These are phyloP conservation scores for Dolichopus griseipennis DNA, from an alignment of 2,888 invertebrate species.

Conservation along the genomic window DNA sequence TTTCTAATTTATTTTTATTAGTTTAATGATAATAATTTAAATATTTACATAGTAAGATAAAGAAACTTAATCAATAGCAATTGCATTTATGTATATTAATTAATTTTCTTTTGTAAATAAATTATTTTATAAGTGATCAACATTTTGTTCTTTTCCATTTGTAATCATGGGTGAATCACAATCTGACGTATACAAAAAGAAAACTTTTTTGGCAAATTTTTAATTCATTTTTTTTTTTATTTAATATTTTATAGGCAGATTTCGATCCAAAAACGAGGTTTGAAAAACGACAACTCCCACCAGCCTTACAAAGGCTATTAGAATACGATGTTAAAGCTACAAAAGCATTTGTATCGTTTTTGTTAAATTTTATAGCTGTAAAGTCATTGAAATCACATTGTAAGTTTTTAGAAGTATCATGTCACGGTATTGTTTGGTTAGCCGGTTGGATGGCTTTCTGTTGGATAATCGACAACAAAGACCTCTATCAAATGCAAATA, in stretches of 20 bases:
- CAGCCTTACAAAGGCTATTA: slow-evolving; percentile 24
- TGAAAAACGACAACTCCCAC: neutral
- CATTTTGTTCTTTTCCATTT: no score
- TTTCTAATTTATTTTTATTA: no score
- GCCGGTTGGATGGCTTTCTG: slow-evolving; percentile 66
- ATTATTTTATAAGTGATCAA: no score
- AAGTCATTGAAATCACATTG: slow-evolving; percentile 34
- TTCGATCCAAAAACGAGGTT: neutral
- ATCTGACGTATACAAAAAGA: no score
- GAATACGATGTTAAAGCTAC: slow-evolving; percentile 34
- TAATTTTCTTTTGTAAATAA: no score
- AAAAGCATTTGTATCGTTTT: slow-evolving; percentile 30
- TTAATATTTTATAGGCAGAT: neutral
- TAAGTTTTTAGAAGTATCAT: slow-evolving; percentile 54
- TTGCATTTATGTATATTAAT: no score
- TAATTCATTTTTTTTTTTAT: neutral
- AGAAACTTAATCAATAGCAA: no score
- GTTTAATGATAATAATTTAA: no score
- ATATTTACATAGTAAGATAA: no score
- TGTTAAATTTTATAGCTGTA: slow-evolving; percentile 33
- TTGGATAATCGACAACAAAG: slow-evolving; percentile 61
- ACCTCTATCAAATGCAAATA: slow-evolving; percentile 69
- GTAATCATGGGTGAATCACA: no score
- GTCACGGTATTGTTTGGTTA: slow-evolving; percentile 84
- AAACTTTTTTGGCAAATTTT: no score